Evolutionary conservation across 2,888 invertebrate species (phyloP).

Genomic region (Metallyticus violacea): DNA sequence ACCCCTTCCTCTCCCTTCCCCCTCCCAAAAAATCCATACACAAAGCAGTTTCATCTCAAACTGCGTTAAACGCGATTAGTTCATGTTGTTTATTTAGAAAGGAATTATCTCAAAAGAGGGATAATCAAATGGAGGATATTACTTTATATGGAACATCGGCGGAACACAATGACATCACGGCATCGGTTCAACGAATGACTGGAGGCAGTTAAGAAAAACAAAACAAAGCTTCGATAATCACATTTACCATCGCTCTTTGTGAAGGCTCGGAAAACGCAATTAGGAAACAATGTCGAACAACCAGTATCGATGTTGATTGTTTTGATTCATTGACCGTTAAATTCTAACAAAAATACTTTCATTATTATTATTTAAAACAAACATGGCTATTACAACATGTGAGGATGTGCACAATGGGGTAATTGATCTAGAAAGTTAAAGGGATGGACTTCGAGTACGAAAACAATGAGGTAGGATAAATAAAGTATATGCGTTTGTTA

Average conservation of each 20-base stretch:
- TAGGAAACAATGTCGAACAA: neutral
- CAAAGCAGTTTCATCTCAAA: neutral
- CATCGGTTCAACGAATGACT: neutral
- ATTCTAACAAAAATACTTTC: neutral
- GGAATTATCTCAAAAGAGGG: neutral
- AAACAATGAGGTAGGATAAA: neutral
- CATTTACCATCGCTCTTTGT: neutral
- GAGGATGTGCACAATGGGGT: neutral
- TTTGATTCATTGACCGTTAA: neutral
- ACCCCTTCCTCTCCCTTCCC: too few relatives aligned
- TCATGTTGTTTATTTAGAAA: neutral
- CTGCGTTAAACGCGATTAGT: neutral
- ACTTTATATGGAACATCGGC: neutral
- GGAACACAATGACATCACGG: neutral
- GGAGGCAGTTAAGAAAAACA: neutral
- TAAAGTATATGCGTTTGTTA: neutral
- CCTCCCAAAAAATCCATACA: too few relatives aligned
- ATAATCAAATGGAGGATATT: neutral
- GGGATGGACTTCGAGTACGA: neutral
- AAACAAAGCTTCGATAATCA: neutral
- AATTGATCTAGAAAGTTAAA: neutral
- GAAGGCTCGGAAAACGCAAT: neutral
- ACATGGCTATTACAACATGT: neutral
- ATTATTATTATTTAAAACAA: neutral
- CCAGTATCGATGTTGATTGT: neutral